phyloP scores from a whole-genome alignment of 2,888 invertebrate species.

The Latheticus oryzae region DNA sequence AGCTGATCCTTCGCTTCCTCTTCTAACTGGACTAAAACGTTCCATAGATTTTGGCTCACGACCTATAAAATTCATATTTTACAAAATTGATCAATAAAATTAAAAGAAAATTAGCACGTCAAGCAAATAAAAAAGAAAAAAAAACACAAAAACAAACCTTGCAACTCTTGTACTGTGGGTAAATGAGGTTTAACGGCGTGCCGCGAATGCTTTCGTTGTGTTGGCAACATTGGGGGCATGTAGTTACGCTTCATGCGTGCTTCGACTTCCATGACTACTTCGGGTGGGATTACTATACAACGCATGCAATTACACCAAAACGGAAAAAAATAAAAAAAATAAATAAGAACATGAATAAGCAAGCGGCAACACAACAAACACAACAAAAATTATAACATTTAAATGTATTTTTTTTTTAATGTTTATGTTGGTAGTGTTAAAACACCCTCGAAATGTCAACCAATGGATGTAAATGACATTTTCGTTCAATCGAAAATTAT shows the following conservation, averaged over 20 bases:
- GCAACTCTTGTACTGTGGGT: slow-evolving; percentile 81
- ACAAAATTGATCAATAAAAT: too few species aligned
- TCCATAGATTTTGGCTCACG: slow-evolving; percentile 74
- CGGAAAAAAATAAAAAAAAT: slow-evolving; percentile 54
- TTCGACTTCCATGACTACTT: slow-evolving; percentile 90
- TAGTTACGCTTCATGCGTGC: slow-evolving; percentile 84
- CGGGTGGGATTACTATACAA: slow-evolving; percentile 83
- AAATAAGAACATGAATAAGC: slow-evolving; percentile 39
- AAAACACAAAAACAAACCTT: slow-evolving; percentile 70
- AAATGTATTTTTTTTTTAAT: slow-evolving; percentile 1
- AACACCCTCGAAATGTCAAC: too few species aligned
- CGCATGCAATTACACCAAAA: slow-evolving; percentile 51
- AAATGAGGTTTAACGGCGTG: slow-evolving; percentile 66
- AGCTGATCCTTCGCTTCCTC: slow-evolving; percentile 84
- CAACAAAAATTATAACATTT: slow-evolving; percentile 33
- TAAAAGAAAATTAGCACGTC: neutral
- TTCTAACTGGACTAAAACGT: slow-evolving; percentile 89
- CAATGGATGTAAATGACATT: slow-evolving; percentile 9
- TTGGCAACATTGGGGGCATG: slow-evolving; percentile 73
- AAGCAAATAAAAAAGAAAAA: slow-evolving; percentile 39
- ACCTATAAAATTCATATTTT: slow-evolving; percentile 66
- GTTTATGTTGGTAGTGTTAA: neutral
- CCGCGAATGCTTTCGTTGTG: slow-evolving; percentile 72
- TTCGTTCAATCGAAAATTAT: too few species aligned
- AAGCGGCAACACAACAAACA: slow-evolving; percentile 35